Conservation (phyloP, 1,140 invertebrate genomes). For the Saccostrea echinata region DNA sequence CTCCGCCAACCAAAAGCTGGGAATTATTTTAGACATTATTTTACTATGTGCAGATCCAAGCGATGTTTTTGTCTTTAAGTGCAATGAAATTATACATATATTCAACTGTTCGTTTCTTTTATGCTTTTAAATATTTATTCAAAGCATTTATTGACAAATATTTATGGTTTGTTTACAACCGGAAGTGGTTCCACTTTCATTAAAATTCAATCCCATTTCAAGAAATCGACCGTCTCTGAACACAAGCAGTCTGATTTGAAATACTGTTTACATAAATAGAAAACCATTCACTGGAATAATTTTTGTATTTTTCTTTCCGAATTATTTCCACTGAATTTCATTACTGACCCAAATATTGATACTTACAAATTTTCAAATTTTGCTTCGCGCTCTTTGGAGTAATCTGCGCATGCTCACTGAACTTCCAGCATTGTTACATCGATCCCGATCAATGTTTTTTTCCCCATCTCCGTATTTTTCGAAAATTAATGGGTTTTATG, state of each 20-base stretch:
- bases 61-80: not conserved
- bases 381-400: slow-evolving; percentile 2
- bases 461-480: too few relatives aligned
- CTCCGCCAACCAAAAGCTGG: not conserved
- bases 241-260: not conserved
- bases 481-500: too few relatives aligned
- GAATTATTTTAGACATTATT: not conserved
- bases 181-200: not conserved
- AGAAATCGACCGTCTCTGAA: not conserved
- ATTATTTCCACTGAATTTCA: not conserved
- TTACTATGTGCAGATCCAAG: not conserved
- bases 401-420: slow-evolving; percentile 7
- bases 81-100: not conserved
- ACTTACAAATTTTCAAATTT: slow-evolving; percentile 35
- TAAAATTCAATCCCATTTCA: not conserved
- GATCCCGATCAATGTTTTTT: not conserved
- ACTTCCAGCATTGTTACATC: not conserved
- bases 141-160: not conserved
- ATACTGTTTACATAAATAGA: too few relatives aligned
- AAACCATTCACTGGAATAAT: too few relatives aligned
- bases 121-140: too few relatives aligned
- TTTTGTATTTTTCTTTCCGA: too few relatives aligned
- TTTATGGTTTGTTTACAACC: slow-evolving; percentile 7
- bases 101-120: not conserved
- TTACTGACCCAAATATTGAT: not conserved